Evolutionary conservation across 2,888 invertebrate species (phyloP).

Genomic region (Xestia rhomboidea): DNA sequence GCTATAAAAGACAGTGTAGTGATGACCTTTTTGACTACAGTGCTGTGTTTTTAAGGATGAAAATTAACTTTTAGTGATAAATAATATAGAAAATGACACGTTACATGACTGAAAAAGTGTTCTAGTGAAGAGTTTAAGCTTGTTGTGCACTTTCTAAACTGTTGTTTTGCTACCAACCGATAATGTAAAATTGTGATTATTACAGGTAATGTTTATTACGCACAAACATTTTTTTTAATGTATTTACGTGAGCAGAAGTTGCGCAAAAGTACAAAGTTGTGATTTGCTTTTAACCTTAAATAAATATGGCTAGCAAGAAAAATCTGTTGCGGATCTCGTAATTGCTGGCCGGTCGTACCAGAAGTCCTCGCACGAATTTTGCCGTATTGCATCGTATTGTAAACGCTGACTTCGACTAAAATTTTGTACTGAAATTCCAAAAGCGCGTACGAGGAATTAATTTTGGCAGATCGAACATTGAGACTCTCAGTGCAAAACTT

Average conservation of each 20-base stretch:
- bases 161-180: neutral
- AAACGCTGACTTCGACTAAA: neutral
- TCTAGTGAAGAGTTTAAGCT: neutral
- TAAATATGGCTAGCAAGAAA: neutral
- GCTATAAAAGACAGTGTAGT: conserved; percentile 31
- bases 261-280: neutral
- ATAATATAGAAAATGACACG: neutral
- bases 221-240: neutral
- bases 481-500: too few relatives aligned
- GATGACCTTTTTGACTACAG: conserved; percentile 52
- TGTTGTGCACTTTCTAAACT: conserved; percentile 15
- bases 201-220: neutral
- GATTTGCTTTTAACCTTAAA: too few relatives aligned
- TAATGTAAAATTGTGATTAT: neutral
- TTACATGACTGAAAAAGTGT: conserved; percentile 3
- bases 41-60: conserved; percentile 29
- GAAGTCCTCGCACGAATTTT: neutral
- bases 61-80: conserved; percentile 13
- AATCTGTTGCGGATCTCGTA: neutral
- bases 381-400: neutral
- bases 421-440: neutral
- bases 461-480: neutral
- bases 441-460: neutral
- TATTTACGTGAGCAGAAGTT: neutral
- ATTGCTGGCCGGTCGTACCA: neutral